Evolutionary conservation across 2,113 vertebrate species (phyloP).

Genomic region (Nanger granti): DNA sequence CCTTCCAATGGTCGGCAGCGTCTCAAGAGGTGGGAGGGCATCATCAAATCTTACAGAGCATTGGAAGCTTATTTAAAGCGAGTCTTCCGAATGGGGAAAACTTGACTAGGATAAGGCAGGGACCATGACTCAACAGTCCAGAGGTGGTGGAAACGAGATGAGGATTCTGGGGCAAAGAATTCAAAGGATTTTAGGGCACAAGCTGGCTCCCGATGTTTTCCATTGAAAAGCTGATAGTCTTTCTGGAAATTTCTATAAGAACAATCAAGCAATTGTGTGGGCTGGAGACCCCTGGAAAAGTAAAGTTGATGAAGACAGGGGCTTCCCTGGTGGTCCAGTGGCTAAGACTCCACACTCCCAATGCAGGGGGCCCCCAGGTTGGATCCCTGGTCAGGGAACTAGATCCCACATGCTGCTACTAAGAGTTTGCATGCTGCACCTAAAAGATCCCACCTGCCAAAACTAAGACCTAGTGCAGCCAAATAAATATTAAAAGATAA

Average conservation of each 20-base stretch:
- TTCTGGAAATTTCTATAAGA: not conserved
- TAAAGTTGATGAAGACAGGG: not conserved
- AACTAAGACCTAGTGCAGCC: not conserved
- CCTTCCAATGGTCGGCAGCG: not conserved
- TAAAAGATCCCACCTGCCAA: not conserved
- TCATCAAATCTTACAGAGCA: fast-evolving
- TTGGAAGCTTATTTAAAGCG: not conserved
- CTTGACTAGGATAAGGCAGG: not conserved
- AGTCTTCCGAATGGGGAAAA: not conserved
- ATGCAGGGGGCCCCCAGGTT: not conserved
- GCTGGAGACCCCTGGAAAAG: not conserved
- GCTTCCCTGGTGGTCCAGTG: not conserved
- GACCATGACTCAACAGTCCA: fast-evolving
- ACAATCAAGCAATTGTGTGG: not conserved
- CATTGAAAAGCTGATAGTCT: not conserved
- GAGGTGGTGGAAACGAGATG: not conserved
- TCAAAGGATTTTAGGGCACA: not conserved
- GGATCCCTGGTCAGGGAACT: not conserved
- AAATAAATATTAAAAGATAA: not conserved
- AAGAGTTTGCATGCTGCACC: not conserved
- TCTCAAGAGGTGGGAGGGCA: not conserved
- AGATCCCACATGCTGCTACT: not conserved
- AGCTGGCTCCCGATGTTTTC: not conserved
- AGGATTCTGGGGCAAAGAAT: not conserved
- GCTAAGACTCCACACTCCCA: not conserved